Conservation (phyloP, 2,888 invertebrate genomes). For the Colostygia pectinataria region DNA sequence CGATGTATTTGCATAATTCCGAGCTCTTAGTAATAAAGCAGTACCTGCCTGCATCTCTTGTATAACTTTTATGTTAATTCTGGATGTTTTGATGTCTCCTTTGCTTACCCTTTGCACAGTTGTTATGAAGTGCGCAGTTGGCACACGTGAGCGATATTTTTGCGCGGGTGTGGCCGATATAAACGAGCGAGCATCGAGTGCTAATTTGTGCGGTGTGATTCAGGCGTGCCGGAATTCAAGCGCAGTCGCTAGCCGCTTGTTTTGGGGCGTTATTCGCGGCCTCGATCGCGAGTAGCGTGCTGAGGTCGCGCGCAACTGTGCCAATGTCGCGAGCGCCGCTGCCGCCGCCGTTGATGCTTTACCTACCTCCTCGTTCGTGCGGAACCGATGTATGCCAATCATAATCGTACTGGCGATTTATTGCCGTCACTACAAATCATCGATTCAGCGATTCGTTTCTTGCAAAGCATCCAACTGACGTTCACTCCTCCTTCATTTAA, state of each 20-base stretch:
- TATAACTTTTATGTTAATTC: conserved; percentile 56
- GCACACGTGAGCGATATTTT: conserved; percentile 52
- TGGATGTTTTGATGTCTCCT: conserved; percentile 21
- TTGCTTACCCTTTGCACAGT: conserved; percentile 2
- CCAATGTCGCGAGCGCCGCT: conserved; percentile 71
- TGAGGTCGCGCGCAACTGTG: conserved; percentile 79
- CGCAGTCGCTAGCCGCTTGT: conserved; percentile 58
- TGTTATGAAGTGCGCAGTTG: conserved; percentile 45
- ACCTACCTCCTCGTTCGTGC: conserved; percentile 65
- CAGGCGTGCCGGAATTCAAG: conserved; percentile 74
- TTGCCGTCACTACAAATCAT: conserved; percentile 8
- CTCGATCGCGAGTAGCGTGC: conserved; percentile 67
- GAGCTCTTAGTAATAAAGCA: conserved; percentile 65
- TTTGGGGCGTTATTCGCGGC: conserved; percentile 75
- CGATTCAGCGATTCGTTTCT: conserved; percentile 37
- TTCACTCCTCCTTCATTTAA: conserved; percentile 59
- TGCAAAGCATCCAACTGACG: conserved; percentile 42
- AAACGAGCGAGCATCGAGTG: conserved; percentile 55
- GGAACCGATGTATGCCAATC: conserved; percentile 57
- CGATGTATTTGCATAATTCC: conserved; percentile 77
- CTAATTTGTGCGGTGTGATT: conserved; percentile 66
- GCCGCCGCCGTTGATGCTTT: conserved; percentile 46
- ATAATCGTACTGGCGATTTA: conserved; percentile 20
- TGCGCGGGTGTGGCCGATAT: conserved; percentile 57
- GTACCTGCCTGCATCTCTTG: conserved; percentile 57